Evolutionary conservation across 2,113 vertebrate genomes (phyloP), one percentile per base, ranked within the genome.

Genomic region (Mixornis gularis): DNA sequence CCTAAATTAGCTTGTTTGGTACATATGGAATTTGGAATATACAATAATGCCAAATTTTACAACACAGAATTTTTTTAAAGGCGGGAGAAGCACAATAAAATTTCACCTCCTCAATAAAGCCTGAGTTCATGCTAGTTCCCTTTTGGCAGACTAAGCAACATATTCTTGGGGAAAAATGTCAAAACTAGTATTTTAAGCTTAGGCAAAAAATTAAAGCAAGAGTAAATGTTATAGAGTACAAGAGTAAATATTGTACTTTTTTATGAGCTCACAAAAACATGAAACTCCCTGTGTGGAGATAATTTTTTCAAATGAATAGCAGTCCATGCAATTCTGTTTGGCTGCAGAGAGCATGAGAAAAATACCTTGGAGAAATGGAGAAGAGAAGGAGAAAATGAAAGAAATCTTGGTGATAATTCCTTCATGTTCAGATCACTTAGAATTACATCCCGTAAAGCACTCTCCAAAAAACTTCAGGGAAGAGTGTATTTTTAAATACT

Each of bases 101-200:
- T 83, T 84, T 92, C 83, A 34, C 69, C 22, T 89, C 44, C 38
- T 27, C 41, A 53, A 0, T 71, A 70, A 93, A 83, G 12, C 27
- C 12, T 66, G 34, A 89, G 49, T 44, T 81, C 38, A 44, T 58
- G 29, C 21, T 90, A n/a, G 27, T 40, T 83, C 51, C 48, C 29
- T 76, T 88, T 90, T 84, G 55, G 58, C 55, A 90, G 52, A 81
- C 36, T 55, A 40, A 69, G 52, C 34, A 92, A 64, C 16, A 20
- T 8, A 34, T 84, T 34, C 22, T 76, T 41, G 59, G 76, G 38
- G 26, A 69, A 85, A 79, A 89, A 72, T 64, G 32, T 93, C 64
- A 90, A 90, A 94, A 26, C 6, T 29, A 62, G 44, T 84, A 81
- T 86, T 93, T 89, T 79, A 79, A 93, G 21, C 46, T 89, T 76